These are phyloP conservation scores for Indicator indicator DNA, from an alignment of 2,113 vertebrate species.

Conservation along the genomic window DNA sequence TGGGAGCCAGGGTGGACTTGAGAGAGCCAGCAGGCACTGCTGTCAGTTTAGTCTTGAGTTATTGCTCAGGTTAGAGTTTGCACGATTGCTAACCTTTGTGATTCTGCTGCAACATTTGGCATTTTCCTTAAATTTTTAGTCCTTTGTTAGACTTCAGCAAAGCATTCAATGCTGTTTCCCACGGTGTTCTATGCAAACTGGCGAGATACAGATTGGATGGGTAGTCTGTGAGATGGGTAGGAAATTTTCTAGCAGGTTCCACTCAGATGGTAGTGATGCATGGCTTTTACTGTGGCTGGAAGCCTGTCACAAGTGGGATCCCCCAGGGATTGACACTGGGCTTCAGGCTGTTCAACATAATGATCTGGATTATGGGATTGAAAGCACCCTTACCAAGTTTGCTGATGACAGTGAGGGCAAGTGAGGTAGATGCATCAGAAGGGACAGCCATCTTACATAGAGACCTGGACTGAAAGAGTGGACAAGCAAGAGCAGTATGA, in stretches of 20 bases:
- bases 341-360: not conserved
- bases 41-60: not conserved
- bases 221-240: not conserved
- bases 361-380: not conserved
- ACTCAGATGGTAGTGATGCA: not conserved
- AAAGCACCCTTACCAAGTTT: not conserved
- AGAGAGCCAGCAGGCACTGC: not conserved
- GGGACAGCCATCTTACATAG: not conserved
- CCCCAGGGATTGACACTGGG: not conserved
- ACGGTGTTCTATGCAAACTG: not conserved
- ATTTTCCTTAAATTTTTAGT: not conserved
- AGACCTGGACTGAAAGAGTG: not conserved
- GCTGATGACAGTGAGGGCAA: not conserved
- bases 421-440: not conserved
- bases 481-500: not conserved
- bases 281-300: not conserved
- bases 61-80: not conserved
- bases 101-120: accelerated
- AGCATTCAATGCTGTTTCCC: not conserved
- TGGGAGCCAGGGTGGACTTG: not conserved
- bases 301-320: not conserved
- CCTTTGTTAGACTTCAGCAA: not conserved
- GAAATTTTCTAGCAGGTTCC: not conserved
- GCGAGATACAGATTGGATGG: not conserved
- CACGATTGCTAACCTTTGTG: not conserved